Evolutionary conservation across 2,797 vertebrate genomes (phyloP), one percentile per base, ranked within the genome.

Genomic region (Clarias laeviceps): DNA sequence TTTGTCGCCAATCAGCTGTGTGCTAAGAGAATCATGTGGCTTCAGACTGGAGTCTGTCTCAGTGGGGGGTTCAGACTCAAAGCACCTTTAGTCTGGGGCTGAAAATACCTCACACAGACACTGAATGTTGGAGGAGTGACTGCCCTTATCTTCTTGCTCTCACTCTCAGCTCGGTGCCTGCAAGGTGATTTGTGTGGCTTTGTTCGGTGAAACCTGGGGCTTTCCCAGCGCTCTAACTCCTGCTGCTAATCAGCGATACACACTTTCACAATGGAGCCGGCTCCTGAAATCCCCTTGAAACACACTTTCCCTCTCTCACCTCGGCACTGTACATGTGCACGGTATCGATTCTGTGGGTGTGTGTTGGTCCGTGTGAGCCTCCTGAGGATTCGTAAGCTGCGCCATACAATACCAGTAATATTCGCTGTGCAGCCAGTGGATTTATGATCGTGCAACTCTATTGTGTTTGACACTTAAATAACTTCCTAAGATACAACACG

Each of bases 21-120:
- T 81, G 62, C 79, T 81, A 12, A 64, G 79, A 66, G 79, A 81
- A 54, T 81, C 40, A 5, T 50, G 29, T 20, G 18, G 37, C 40
- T 65, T 66, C 37, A 27, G 81, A 27, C 87, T 90, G 84, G 90
- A 91, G 87, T 93, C 91, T 86, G 83, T 88, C 94, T 88, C 93
- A 91, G 92, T 76, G 64, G 93, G 93, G 90, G 93, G 93, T 92
- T 93, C 91, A 91, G 90, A 88, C 88, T 91, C 88, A 93, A 92
- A 91, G 73, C 89, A 92, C 90, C 80, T 50, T 50, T 90, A 88
- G 59, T 88, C 88, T 74, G 50, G 88, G 86, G 88, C 89, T 83
- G 68, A 88, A 88, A 90, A 89, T 89, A 79, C 57, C 84, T 73
- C 89, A 88, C 90, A 89, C 12, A 90, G 32, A 45, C 77, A 84